phyloP scores from a whole-genome alignment of 2,888 invertebrate genomes.

The Auanema freiburgensis region DNA sequence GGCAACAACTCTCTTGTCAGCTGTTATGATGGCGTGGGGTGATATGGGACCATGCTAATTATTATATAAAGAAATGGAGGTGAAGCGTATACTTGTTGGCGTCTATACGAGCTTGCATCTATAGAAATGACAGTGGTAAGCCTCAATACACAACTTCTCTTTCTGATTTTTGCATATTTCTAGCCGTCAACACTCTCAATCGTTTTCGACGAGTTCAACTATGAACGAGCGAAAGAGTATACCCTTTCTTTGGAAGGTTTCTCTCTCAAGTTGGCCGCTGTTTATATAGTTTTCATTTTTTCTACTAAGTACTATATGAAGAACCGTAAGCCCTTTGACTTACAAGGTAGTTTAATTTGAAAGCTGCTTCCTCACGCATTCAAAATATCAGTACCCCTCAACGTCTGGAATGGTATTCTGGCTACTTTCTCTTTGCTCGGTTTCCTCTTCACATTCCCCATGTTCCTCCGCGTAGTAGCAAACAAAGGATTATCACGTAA shows the following conservation, averaged over 20 bases:
- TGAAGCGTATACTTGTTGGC: no score
- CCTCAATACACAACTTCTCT: no score
- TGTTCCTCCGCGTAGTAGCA: slow-evolving; percentile 40
- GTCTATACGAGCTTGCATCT: no score
- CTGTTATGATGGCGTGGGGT: no score
- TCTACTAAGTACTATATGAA: slow-evolving; percentile 40
- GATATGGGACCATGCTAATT: no score
- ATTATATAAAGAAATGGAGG: no score
- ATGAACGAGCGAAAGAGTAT: slow-evolving; percentile 49
- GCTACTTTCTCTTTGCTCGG: slow-evolving; percentile 35
- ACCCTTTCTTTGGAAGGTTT: slow-evolving; percentile 48
- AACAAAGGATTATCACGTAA: slow-evolving; percentile 48
- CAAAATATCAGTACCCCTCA: slow-evolving; percentile 22
- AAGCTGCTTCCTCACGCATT: background rate
- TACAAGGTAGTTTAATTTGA: slow-evolving; percentile 15
- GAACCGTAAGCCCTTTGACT: slow-evolving; percentile 42
- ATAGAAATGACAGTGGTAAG: no score
- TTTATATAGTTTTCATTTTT: slow-evolving; percentile 35
- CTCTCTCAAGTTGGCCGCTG: slow-evolving; percentile 30
- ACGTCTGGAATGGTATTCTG: slow-evolving; percentile 42
- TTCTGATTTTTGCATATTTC: no score
- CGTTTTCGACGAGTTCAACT: slow-evolving; percentile 50
- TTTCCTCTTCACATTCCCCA: slow-evolving; percentile 47
- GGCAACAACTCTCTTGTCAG: no score
- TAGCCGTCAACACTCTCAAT: slow-evolving; percentile 3